A percentile compares a stretch with the other conserved stretches of the same genome.
phyloP scores from a whole-genome alignment of 1,140 invertebrate species.

The Philotrypesis tridentata region DNA sequence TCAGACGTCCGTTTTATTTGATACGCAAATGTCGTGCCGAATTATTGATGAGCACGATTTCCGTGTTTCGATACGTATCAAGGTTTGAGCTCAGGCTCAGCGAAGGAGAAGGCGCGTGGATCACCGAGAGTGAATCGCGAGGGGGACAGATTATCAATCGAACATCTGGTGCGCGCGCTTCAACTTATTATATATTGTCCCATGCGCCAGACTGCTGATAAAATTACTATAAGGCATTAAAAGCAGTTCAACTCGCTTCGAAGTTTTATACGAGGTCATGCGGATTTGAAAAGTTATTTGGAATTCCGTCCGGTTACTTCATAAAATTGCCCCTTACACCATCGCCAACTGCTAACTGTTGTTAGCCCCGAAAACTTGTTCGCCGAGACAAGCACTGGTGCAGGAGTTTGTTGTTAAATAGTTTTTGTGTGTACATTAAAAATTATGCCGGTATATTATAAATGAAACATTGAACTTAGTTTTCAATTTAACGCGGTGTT shows the following conservation, averaged over 20 bases:
- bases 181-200: conserved; percentile 18
- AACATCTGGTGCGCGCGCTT: conserved; percentile 23
- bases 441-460: not conserved
- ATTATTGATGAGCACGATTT: too few species aligned
- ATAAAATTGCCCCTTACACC: not conserved
- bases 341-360: not conserved
- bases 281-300: not conserved
- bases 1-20: too few species aligned
- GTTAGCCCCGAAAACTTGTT: not conserved
- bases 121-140: too few species aligned
- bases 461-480: too few species aligned
- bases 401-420: too few species aligned
- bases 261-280: conserved; percentile 22
- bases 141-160: conserved; percentile 28
- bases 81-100: not conserved
- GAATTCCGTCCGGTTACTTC: conserved; percentile 12
- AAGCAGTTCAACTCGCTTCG: not conserved
- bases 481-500: too few species aligned
- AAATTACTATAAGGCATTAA: conserved; percentile 13
- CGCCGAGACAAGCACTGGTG: not conserved
- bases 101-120: not conserved
- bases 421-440: not conserved
- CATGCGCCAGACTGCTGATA: not conserved
- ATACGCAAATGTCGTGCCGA: too few species aligned
- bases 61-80: not conserved